Percentiles rank a stretch among this genome's conserved stretches.
Evolutionary conservation across 2,797 vertebrate species (phyloP).

Genomic region (Coreius guichenoti): DNA sequence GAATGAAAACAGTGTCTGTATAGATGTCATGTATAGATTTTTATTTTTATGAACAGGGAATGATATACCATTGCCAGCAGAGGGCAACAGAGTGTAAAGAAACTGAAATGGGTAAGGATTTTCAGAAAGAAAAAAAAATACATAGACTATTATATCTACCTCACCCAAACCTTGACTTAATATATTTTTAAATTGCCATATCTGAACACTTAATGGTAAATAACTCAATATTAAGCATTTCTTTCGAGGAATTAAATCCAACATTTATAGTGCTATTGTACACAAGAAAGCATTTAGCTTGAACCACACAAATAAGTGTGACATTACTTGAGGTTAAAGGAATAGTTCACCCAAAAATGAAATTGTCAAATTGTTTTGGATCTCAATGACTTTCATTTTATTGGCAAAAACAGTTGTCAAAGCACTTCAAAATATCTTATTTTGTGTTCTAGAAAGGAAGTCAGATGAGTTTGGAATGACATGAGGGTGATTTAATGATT

Average conservation of each 20-base stretch:
- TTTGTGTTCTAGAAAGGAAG: not conserved
- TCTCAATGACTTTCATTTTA: not conserved
- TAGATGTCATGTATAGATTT: not conserved
- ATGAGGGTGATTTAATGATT: not conserved
- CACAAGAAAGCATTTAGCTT: not conserved
- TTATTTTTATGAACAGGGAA: not conserved
- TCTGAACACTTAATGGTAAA: not conserved
- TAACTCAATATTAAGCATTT: not conserved
- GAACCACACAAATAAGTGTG: not conserved
- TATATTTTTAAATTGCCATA: not conserved
- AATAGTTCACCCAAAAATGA: not conserved
- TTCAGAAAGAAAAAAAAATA: not conserved
- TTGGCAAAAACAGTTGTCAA: not conserved
- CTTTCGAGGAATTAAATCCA: not conserved
- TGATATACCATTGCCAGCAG: conserved; percentile 11
- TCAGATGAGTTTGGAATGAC: not conserved
- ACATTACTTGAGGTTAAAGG: not conserved
- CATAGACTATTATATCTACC: not conserved
- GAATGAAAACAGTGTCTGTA: not conserved
- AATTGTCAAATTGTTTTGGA: not conserved
- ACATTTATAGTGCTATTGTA: not conserved
- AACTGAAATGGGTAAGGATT: not conserved
- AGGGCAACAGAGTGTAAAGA: conserved; percentile 12
- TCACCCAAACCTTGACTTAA: not conserved
- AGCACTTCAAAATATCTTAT: not conserved